phyloP scores from a whole-genome alignment of 2,797 vertebrate species.

The Taenioides sp. region DNA sequence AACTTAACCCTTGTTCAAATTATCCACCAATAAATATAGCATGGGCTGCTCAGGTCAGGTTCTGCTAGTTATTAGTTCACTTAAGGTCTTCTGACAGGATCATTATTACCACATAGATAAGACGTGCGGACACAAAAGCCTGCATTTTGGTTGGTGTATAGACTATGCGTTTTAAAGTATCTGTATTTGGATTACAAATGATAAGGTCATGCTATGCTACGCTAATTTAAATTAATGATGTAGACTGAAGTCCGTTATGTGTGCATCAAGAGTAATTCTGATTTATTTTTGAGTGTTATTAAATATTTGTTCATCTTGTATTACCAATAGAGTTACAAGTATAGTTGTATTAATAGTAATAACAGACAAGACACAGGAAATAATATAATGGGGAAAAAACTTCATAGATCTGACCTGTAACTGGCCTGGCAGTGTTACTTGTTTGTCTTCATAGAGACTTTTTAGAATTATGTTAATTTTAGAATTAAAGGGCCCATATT shows the following conservation, averaged over 20 bases:
- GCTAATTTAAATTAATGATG: not conserved
- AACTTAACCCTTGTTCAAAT: conserved; percentile 69
- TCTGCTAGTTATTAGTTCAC: conserved; percentile 41
- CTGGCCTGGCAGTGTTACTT: not conserved
- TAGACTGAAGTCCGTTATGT: not conserved
- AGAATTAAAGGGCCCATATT: no score
- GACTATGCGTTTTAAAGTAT: not conserved
- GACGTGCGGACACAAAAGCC: not conserved
- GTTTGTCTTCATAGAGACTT: no score
- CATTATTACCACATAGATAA: conserved; percentile 20
- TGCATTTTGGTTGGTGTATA: not conserved
- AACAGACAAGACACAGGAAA: not conserved
- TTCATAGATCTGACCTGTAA: not conserved
- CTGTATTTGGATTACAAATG: not conserved
- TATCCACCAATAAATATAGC: conserved; percentile 66
- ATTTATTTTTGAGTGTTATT: no score
- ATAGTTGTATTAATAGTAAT: not conserved
- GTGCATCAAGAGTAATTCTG: not conserved
- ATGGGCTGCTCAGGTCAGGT: conserved; percentile 36
- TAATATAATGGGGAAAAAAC: not conserved
- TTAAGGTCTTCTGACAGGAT: conserved; percentile 25
- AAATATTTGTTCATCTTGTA: no score
- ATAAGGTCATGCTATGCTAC: not conserved
- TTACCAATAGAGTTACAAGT: no score
- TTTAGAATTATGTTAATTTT: no score